Base-by-base conservation (phyloP, 2,113 vertebrate genomes). In the Seriola rivoliana region DNA sequence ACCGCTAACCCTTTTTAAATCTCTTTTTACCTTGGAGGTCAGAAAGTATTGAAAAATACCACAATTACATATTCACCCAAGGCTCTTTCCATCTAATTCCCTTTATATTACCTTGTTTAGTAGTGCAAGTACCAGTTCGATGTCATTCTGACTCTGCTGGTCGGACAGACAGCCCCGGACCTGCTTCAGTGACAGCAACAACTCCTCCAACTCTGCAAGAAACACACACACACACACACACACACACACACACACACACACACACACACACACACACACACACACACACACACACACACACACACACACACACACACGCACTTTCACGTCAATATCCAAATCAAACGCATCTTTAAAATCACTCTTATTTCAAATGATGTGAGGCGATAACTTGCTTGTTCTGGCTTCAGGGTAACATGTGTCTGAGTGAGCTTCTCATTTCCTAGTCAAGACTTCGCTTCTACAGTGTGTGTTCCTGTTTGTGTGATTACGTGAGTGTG, bases 131-230 rank as follows among this genome's bases (percentile, higher is more conserved):
- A 99, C 96, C 85, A 99, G 93, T 77, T 96, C 95, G 38, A 99
- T 91, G 90, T 99, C 98, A 67, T 96, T 97, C 93, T 98, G 97
- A 95, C 98, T 99, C 95, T 99, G 98, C 92, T 96, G 94, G 93
- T 99, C 98, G 55, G 96, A 91, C 92, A 99, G 94, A 85, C 96
- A 89, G 67, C 98, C 96, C 25, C 97, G 97, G 85, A 99, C 96
- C 85, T 98, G 97, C 93, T 98, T 99, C 93, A 99, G 95, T 25
- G 98, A 98, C 93, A 97, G 94, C 91, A 99, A 94, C 88, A 99
- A 90, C 78, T 99, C 98, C 94, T 99, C 97, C 91, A 99, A 92
- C 90, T 98, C 98, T 99, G 94, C 62, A 73, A 17, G 32, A 66
- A 60, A 82, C 25, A 65, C 17, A 82, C n/a, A 63, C 29, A 29